A percentile compares a stretch with the other conserved stretches of the same genome.
Conservation (phyloP, 2,888 invertebrate species). For the Thalpophila matura region DNA sequence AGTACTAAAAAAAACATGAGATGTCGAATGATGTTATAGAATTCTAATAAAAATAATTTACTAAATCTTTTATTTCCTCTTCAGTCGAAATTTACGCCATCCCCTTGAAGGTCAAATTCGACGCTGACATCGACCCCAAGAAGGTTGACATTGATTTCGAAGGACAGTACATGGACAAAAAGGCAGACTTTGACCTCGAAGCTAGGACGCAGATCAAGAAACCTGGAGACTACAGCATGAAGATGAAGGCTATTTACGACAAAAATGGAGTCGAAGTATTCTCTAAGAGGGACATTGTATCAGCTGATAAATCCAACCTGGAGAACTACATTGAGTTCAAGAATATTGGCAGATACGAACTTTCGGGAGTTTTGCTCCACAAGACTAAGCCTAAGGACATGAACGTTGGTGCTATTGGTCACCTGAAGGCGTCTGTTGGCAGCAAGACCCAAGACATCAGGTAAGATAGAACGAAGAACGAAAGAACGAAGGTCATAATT, state of each 20-base stretch:
- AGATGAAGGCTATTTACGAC: constrained; percentile 74
- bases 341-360: constrained; percentile 91
- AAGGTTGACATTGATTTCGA: constrained; percentile 90
- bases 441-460: constrained; percentile 90
- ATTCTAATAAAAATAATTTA: neutral
- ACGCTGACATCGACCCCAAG: constrained; percentile 91
- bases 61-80: constrained; percentile 6
- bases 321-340: constrained; percentile 91
- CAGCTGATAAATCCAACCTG: constrained; percentile 91
- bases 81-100: constrained; percentile 90
- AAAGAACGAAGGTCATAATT: too few relatives aligned
- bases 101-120: constrained; percentile 87
- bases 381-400: constrained; percentile 89
- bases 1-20: neutral
- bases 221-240: constrained; percentile 83
- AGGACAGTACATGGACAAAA: constrained; percentile 90
- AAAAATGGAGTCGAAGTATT: constrained; percentile 85
- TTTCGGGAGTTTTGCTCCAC: constrained; percentile 91
- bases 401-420: constrained; percentile 90
- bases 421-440: constrained; percentile 87
- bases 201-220: constrained; percentile 85
- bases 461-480: too few relatives aligned
- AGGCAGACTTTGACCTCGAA: constrained; percentile 91
- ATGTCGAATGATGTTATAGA: too few relatives aligned
- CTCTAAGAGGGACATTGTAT: constrained; percentile 90